Evolutionary conservation across 2,113 vertebrate species (phyloP).

Genomic region (Ophthalmolycus amberensis): DNA sequence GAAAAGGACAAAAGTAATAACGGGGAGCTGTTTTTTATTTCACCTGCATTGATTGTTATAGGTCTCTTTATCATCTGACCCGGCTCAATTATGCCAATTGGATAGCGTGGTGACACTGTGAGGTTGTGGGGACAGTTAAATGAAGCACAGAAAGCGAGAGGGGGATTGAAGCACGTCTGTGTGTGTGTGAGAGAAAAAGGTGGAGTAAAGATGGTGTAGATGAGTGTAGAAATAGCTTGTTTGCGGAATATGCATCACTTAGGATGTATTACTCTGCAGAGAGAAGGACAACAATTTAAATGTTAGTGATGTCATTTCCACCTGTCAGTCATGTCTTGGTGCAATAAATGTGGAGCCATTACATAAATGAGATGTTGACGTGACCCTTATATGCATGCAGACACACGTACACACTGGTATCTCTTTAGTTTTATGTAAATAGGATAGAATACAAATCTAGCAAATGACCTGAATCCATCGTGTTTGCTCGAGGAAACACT

Average conservation of each 20-base stretch:
- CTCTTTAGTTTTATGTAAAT: conserved; percentile 52
- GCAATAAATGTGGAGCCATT: conserved; percentile 78
- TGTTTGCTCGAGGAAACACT: not conserved
- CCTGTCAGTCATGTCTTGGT: conserved; percentile 70
- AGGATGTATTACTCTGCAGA: conserved; percentile 66
- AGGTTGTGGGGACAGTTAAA: conserved; percentile 65
- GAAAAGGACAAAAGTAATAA: conserved; percentile 79
- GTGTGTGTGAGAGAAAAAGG: conserved; percentile 23
- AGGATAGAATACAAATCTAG: conserved; percentile 36
- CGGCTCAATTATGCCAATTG: conserved; percentile 81
- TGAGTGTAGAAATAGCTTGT: conserved; percentile 54
- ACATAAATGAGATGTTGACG: conserved; percentile 78
- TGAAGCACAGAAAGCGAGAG: conserved; percentile 40
- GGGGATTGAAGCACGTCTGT: conserved; percentile 18
- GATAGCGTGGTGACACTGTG: conserved; percentile 61
- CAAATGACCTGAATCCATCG: conserved; percentile 13
- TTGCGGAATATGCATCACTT: conserved; percentile 67
- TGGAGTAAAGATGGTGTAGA: conserved; percentile 57
- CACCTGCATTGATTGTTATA: conserved; percentile 79
- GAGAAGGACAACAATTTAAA: conserved; percentile 73
- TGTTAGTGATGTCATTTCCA: conserved; percentile 81
- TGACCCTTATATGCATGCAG: conserved; percentile 61
- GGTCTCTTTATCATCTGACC: conserved; percentile 77
- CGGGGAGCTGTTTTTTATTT: conserved; percentile 80
- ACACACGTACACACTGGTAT: conserved; percentile 14